Evolutionary conservation across 2,113 vertebrate species (phyloP).

Genomic region (Ammospiza caudacuta): DNA sequence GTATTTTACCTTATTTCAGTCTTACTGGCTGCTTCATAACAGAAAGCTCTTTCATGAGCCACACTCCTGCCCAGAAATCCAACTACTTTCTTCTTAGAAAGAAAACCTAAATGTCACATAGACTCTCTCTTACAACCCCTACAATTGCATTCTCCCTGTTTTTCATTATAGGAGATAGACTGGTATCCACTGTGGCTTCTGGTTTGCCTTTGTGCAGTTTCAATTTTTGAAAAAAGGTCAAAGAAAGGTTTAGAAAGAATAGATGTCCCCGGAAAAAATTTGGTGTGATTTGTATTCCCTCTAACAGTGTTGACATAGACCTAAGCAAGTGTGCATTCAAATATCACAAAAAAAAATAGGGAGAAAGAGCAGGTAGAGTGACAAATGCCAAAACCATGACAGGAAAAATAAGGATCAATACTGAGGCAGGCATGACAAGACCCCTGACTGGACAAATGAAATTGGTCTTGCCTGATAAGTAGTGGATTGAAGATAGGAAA

Average conservation of each 20-base stretch:
- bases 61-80: not conserved
- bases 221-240: not conserved
- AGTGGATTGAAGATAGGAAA: not conserved
- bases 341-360: not conserved
- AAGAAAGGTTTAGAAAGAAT: not conserved
- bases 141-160: not conserved
- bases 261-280: not conserved
- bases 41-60: not conserved
- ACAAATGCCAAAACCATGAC: not conserved
- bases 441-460: not conserved
- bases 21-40: not conserved
- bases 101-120: not conserved
- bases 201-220: not conserved
- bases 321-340: not conserved
- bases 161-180: not conserved
- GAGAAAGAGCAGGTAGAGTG: not conserved
- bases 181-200: not conserved
- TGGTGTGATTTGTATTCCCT: not conserved
- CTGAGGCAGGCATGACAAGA: not conserved
- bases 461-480: not conserved
- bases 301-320: not conserved
- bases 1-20: not conserved
- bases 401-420: not conserved
- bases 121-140: not conserved
- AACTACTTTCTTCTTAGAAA: not conserved